These are phyloP conservation scores for Harpagoxenus sublaevis DNA, from an alignment of 2,888 invertebrate genomes.

Conservation along the genomic window DNA sequence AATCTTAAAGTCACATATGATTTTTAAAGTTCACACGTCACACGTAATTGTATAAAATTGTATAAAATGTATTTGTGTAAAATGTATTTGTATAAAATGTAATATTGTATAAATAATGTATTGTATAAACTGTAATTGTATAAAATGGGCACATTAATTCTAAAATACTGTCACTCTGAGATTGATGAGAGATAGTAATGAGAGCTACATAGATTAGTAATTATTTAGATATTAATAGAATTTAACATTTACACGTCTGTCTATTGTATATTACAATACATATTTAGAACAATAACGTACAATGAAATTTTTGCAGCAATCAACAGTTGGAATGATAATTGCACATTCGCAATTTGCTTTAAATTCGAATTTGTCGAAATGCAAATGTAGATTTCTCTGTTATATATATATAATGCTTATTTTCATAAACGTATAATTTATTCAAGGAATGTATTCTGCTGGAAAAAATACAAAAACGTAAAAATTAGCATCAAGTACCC, in stretches of 20 bases:
- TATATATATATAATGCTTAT: neutral
- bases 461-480: neutral
- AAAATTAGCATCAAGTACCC: conserved; percentile 14
- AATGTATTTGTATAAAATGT: too few species aligned
- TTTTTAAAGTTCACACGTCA: neutral
- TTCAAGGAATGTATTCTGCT: neutral
- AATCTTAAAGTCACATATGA: neutral
- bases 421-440: conserved; percentile 28
- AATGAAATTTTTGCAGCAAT: neutral
- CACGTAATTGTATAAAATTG: neutral
- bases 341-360: neutral
- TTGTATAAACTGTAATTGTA: too few species aligned
- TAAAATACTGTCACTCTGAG: neutral
- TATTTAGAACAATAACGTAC: neutral
- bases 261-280: neutral
- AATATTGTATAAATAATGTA: too few species aligned
- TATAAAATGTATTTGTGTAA: too few species aligned
- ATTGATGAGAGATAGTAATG: neutral
- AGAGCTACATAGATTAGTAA: neutral
- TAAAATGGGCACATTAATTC: neutral
- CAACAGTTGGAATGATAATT: neutral
- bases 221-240: neutral
- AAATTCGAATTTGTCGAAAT: neutral
- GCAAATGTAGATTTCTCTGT: neutral
- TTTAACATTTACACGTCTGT: neutral